These are phyloP conservation scores for Catocala nupta DNA, from an alignment of 2,888 invertebrate species.

Conservation along the genomic window DNA sequence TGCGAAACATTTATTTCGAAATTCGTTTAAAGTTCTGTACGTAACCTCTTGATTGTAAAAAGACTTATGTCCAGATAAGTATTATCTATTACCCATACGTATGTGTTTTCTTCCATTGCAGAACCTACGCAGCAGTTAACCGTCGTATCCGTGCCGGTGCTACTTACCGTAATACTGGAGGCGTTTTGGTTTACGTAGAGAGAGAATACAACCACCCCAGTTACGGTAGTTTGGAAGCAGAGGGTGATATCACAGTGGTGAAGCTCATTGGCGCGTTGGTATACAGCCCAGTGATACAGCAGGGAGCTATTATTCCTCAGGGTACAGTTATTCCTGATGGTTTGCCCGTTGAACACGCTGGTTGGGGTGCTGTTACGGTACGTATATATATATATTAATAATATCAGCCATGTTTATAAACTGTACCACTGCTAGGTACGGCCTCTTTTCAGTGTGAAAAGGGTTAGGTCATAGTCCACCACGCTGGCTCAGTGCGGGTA, in stretches of 20 bases:
- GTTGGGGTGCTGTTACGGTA: constrained; percentile 51
- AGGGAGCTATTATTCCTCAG: constrained; percentile 29
- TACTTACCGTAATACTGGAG: constrained; percentile 63
- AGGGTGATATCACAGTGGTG: constrained; percentile 65
- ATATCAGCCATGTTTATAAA: too few relatives aligned
- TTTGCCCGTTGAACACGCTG: constrained; percentile 38
- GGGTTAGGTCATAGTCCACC: too few relatives aligned
- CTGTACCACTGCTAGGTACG: too few relatives aligned
- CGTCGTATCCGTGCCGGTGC: constrained; percentile 69
- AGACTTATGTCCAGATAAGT: too few relatives aligned
- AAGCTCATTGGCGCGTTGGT: constrained; percentile 36
- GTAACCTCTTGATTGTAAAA: too few relatives aligned
- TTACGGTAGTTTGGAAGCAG: constrained; percentile 33
- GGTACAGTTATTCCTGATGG: constrained; percentile 25
- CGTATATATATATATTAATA: constrained; percentile 16
- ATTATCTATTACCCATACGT: too few relatives aligned
- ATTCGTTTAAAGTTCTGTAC: too few relatives aligned
- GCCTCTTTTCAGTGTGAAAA: too few relatives aligned
- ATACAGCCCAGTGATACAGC: constrained; percentile 18
- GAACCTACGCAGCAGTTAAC: neutral
- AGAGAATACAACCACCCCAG: constrained; percentile 51
- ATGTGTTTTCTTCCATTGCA: neutral
- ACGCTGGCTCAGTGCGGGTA: too few relatives aligned
- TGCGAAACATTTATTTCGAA: too few relatives aligned
- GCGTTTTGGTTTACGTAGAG: constrained; percentile 42